phyloP scores from a whole-genome alignment of 2,113 vertebrate species.

The Platycercus adscitus region DNA sequence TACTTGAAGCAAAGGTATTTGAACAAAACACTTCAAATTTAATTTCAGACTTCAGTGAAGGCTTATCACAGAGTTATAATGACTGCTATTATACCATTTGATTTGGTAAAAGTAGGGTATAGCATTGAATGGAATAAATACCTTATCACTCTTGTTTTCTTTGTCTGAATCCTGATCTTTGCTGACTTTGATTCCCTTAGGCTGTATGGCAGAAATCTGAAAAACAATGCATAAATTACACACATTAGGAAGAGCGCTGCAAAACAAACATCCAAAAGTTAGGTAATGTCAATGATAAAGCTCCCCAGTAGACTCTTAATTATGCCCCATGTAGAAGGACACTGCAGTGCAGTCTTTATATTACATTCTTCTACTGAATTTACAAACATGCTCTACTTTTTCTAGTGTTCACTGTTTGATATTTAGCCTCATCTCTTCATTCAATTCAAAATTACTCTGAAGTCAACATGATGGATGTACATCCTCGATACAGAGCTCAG shows the following conservation, averaged over 20 bases:
- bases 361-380: neutral
- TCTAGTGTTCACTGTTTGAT: neutral
- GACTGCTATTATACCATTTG: neutral
- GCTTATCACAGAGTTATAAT: neutral
- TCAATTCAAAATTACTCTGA: neutral
- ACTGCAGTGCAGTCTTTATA: neutral
- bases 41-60: neutral
- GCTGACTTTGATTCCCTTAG: constrained; percentile 53
- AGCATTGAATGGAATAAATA: constrained; percentile 39
- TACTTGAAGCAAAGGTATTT: neutral
- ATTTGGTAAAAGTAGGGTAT: neutral
- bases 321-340: neutral
- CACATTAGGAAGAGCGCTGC: neutral
- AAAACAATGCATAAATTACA: neutral
- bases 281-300: neutral
- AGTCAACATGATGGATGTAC: neutral
- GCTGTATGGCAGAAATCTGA: constrained; percentile 58
- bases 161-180: constrained; percentile 40
- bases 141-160: constrained; percentile 67
- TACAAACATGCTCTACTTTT: neutral
- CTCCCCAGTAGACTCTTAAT: neutral
- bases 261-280: neutral
- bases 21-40: constrained; percentile 42
- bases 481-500: neutral
- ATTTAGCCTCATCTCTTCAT: neutral